Conservation (phyloP, 2,113 vertebrate genomes). For the Psophia crepitans region DNA sequence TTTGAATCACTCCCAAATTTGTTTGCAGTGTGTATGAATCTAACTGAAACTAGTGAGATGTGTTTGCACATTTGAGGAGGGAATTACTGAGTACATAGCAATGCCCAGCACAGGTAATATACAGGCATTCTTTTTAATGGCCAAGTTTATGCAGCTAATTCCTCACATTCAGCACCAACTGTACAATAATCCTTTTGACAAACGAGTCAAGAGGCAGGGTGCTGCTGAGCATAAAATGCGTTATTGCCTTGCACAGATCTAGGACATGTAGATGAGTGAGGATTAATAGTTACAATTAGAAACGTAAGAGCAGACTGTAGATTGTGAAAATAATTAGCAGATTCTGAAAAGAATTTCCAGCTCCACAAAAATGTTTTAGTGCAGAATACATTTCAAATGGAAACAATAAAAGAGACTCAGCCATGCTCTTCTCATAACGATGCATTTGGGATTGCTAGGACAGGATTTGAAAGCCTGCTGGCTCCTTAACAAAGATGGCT, state of each 20-base stretch:
- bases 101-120: not conserved
- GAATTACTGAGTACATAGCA: not conserved
- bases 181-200: conserved; percentile 42
- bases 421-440: not conserved
- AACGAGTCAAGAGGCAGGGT: conserved; percentile 45
- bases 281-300: conserved; percentile 64
- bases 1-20: not conserved
- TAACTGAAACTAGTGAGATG: not conserved
- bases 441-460: not conserved
- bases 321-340: conserved; percentile 60
- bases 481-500: not conserved
- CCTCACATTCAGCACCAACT: not conserved
- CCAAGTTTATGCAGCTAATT: conserved; percentile 34
- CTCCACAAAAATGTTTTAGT: conserved; percentile 53
- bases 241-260: conserved; percentile 45
- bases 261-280: conserved; percentile 44
- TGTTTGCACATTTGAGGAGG: not conserved
- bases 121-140: not conserved
- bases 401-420: conserved; percentile 22
- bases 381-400: not conserved
- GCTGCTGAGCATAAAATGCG: conserved; percentile 53
- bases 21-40: not conserved
- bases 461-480: not conserved
- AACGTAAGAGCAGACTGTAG: conserved; percentile 9
- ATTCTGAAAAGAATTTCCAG: conserved; percentile 44